Percentiles rank a stretch among this genome's conserved stretches.
These are phyloP conservation scores for Manacus vitellinus DNA, from an alignment of 2,113 vertebrate species.

Conservation along the genomic window DNA sequence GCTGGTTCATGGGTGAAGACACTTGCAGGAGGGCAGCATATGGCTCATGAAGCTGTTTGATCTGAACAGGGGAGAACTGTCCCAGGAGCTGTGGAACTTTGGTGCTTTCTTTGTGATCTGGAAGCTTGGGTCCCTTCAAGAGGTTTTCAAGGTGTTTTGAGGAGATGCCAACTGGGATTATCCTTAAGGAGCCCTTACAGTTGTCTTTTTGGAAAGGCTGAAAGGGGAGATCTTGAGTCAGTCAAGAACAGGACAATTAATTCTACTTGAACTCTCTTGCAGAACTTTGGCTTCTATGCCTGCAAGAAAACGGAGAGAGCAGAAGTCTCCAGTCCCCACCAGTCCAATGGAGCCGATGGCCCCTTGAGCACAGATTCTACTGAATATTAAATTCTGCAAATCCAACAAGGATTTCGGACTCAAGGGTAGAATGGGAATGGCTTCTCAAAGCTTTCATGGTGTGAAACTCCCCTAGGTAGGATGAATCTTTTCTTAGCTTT, in stretches of 20 bases:
- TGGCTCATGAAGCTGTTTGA: background rate
- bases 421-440: background rate
- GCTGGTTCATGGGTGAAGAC: rapidly evolving
- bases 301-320: background rate
- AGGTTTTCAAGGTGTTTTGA: background rate
- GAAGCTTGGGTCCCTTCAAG: background rate
- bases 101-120: background rate
- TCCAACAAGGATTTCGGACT: background rate
- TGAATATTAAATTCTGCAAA: background rate
- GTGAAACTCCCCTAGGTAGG: background rate
- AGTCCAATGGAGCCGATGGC: background rate
- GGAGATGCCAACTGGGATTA: background rate
- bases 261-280: background rate
- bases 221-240: background rate
- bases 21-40: background rate
- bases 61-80: background rate
- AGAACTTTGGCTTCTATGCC: background rate
- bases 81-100: background rate
- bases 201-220: background rate
- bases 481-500: background rate
- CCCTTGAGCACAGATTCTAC: background rate
- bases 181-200: background rate
- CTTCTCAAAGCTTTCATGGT: background rate
- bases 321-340: background rate
- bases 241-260: background rate